Percentiles rank a stretch among this genome's conserved stretches.
These are phyloP conservation scores for Chamaetylas fuelleborni DNA, from an alignment of 2,113 vertebrate species.

Conservation along the genomic window DNA sequence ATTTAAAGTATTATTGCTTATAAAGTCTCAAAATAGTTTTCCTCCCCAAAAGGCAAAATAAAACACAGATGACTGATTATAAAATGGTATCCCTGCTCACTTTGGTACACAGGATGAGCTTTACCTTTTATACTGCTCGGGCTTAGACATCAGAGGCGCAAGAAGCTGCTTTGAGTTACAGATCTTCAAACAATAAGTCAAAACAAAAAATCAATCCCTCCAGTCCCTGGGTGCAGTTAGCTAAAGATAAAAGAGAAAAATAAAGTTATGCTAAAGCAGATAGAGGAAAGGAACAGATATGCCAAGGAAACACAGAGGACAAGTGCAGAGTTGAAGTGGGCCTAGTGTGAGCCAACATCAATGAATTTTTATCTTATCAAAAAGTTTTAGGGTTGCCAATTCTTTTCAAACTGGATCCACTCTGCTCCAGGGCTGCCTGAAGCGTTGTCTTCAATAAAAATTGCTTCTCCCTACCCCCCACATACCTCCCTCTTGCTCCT, in stretches of 20 bases:
- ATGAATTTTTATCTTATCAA: constrained; percentile 81
- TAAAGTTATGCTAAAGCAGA: constrained; percentile 82
- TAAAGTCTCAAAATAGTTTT: constrained; percentile 67
- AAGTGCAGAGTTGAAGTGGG: constrained; percentile 75
- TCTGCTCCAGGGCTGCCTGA: constrained; percentile 68
- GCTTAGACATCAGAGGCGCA: constrained; percentile 90
- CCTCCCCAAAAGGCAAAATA: constrained; percentile 51
- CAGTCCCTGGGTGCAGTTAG: constrained; percentile 82
- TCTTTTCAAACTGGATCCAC: constrained; percentile 68
- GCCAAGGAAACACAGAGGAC: constrained; percentile 75
- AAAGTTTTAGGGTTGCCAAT: constrained; percentile 76
- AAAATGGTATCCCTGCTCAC: constrained; percentile 61
- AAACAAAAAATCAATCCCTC: constrained; percentile 94
- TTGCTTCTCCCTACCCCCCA: background rate
- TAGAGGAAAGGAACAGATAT: constrained; percentile 70
- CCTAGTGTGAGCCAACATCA: constrained; percentile 76
- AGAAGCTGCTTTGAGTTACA: constrained; percentile 92
- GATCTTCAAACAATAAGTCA: constrained; percentile 97
- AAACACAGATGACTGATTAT: constrained; percentile 76
- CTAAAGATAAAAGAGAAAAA: constrained; percentile 91
- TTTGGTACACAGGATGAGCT: constrained; percentile 77
- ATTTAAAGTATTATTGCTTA: constrained; percentile 51
- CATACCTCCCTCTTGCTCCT: background rate
- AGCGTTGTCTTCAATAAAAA: constrained; percentile 66
- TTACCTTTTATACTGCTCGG: constrained; percentile 89